Percentiles rank a stretch among this genome's conserved stretches.
phyloP scores from a whole-genome alignment of 2,113 vertebrate species.

The Parotia lawesii region DNA sequence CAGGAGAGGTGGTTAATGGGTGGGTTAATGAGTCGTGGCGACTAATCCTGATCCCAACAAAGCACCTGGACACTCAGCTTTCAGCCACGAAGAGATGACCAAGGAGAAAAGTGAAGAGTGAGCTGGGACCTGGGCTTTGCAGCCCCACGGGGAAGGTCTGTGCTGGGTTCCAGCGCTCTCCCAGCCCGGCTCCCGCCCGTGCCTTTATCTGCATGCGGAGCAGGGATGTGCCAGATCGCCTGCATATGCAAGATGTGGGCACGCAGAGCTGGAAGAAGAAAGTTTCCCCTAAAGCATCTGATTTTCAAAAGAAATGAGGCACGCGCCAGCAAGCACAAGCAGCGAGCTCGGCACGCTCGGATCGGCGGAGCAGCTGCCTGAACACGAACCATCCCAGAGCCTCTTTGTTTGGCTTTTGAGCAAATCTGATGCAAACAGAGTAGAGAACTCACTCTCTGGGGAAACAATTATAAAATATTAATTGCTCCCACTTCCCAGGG shows the following conservation, averaged over 20 bases:
- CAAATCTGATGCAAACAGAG: background rate
- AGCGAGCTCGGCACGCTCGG: background rate
- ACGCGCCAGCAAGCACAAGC: background rate
- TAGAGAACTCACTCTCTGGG: background rate
- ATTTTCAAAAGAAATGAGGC: slow-evolving; percentile 54
- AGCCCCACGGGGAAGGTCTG: background rate
- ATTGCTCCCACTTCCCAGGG: background rate
- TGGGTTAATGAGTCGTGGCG: fast-evolving
- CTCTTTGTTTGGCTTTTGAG: background rate
- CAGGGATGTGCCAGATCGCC: background rate
- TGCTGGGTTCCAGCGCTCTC: background rate
- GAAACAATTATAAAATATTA: background rate
- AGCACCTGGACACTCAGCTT: background rate
- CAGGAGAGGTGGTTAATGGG: background rate
- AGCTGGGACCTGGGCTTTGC: background rate
- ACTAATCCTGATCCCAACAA: fast-evolving
- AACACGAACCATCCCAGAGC: background rate
- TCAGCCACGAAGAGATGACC: fast-evolving
- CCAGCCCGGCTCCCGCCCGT: background rate
- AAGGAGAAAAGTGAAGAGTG: background rate
- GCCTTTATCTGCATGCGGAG: background rate
- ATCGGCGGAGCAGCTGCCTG: fast-evolving
- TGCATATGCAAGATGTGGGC: slow-evolving; percentile 57
- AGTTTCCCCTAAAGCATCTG: slow-evolving; percentile 57
- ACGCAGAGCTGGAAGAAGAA: slow-evolving; percentile 8